phyloP scores from a whole-genome alignment of 2,113 vertebrate species.

The Planiliza haematocheilus region DNA sequence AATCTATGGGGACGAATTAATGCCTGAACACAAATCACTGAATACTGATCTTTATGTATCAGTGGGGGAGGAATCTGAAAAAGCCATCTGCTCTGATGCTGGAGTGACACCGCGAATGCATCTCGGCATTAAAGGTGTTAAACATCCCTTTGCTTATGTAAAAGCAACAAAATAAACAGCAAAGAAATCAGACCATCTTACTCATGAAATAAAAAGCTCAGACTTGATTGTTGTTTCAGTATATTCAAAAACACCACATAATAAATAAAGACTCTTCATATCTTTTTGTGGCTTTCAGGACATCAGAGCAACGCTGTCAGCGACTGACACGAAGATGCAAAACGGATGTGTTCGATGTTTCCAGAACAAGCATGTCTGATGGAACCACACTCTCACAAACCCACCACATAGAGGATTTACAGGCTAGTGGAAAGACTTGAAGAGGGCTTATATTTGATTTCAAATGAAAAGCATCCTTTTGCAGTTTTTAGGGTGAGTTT shows the following conservation, averaged over 20 bases:
- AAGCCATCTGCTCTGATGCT: conserved; percentile 61
- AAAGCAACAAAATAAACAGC: conserved; percentile 33
- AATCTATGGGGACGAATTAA: too few relatives aligned
- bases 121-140: conserved; percentile 65
- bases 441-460: conserved; percentile 21
- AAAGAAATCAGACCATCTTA: background rate
- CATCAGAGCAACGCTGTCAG: conserved; percentile 41
- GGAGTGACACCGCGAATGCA: conserved; percentile 50
- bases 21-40: conserved; percentile 39
- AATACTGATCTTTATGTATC: conserved; percentile 47
- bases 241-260: conserved; percentile 45
- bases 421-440: conserved; percentile 42
- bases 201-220: conserved; percentile 18
- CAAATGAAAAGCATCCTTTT: conserved; percentile 12
- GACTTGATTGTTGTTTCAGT: conserved; percentile 28
- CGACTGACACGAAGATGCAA: conserved; percentile 40
- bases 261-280: conserved; percentile 9
- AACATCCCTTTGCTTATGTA: conserved; percentile 46
- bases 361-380: conserved; percentile 59
- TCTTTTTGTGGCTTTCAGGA: conserved; percentile 26
- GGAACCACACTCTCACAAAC: conserved; percentile 35
- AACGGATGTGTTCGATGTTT: conserved; percentile 46
- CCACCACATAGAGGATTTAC: conserved; percentile 38
- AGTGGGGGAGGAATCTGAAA: conserved; percentile 51
- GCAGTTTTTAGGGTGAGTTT: background rate